phyloP scores from a whole-genome alignment of 2,888 invertebrate genomes.

The Helicoverpa assulta region DNA sequence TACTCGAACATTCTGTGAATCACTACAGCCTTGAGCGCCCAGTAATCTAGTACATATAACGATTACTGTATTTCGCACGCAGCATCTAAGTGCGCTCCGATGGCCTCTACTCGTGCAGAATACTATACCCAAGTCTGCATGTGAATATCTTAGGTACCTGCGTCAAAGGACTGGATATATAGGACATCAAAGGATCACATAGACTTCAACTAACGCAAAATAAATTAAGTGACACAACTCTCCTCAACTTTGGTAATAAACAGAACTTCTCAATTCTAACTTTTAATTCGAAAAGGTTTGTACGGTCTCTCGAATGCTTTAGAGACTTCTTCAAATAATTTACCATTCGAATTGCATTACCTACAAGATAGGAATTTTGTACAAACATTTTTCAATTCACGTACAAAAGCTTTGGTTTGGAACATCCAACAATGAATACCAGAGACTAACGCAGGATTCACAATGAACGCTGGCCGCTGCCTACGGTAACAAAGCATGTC shows the following conservation, averaged over 20 bases:
- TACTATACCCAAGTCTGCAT: conserved; percentile 12
- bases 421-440: conserved; percentile 24
- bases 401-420: conserved; percentile 2
- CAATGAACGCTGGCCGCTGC: conserved; percentile 1
- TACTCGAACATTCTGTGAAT: not conserved
- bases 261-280: conserved; percentile 1
- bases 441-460: conserved; percentile 12
- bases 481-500: conserved; percentile 32
- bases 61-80: not conserved
- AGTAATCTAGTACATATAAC: not conserved
- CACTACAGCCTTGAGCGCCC: conserved; percentile 5
- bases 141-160: not conserved
- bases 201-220: not conserved
- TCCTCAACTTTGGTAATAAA: conserved; percentile 1
- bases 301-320: not conserved
- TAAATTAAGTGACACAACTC: not conserved
- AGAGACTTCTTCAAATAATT: conserved; percentile 7
- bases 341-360: not conserved
- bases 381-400: not conserved
- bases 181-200: not conserved
- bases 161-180: not conserved
- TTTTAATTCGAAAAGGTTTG: conserved; percentile 6
- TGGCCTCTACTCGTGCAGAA: conserved; percentile 13
- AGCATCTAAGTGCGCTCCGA: conserved; percentile 1
- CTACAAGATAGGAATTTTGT: not conserved